Evolutionary conservation across 2,888 invertebrate species (phyloP), one percentile per base, ranked within the genome.

Genomic region (Pristionchus mayeri): DNA sequence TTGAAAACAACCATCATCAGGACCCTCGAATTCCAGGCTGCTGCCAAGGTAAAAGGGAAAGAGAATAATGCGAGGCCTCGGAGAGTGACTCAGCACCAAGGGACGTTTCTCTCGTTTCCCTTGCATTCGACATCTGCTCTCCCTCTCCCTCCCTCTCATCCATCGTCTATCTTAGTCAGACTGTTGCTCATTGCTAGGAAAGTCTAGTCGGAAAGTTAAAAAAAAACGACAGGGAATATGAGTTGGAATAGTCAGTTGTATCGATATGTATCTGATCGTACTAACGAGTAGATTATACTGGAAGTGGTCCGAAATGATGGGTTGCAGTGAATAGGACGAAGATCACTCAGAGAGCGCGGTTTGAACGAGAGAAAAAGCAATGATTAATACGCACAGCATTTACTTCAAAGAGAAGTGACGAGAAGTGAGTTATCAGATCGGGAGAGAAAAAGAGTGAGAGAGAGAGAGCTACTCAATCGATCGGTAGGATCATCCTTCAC

Each of bases 101-200:
- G 40, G 37, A 40, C 71, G n/a, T 44, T 71, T 21, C n/a, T 30
- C 21, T n/a, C 44, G 40, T 30, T 44, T 44, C 4, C 40, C 40
- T 34, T 44, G 37, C 71, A 40, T 7, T 71, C 71, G 71, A 71
- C 71, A 71, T 71, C 71, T 71, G 71, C 71, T 71, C 71, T 71
- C 37, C 37, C 18, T 67, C 71, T 44, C 71, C 40, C 71, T 71
- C 37, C 37, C 18, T 67, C 71, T 44, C 71, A 71, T 71, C 40
- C 40, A 71, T 71, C 71, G 40, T 71, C 40, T 44, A 4, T 71
- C 71, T 71, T 71, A 71, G 71, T 71, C 71, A 71, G 24, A n/a
- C n/a, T 24, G 13, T 13, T 24, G 3, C 21, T 44, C 71, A 7
- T 24, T 71, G 40, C 71, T 71, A 40, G 9, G 71, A 71, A 71